A percentile compares a stretch with the other conserved stretches of the same genome.
Evolutionary conservation across 2,797 vertebrate genomes (phyloP).

Genomic region (Macropus fuliginosus): DNA sequence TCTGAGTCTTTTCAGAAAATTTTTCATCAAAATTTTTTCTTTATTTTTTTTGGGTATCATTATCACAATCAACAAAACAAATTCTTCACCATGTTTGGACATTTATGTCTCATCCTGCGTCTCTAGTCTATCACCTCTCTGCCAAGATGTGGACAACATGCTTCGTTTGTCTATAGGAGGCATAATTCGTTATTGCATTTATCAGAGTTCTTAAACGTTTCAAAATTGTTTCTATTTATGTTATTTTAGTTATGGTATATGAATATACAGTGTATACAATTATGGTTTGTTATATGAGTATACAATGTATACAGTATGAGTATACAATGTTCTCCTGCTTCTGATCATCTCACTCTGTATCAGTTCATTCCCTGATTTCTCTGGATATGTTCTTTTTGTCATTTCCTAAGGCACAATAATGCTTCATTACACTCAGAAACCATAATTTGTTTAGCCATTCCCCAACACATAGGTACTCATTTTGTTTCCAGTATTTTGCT

Average conservation of each 20-base stretch:
- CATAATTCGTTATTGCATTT: background rate
- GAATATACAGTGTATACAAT: no score
- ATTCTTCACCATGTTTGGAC: background rate
- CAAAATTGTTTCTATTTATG: background rate
- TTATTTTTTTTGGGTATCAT: background rate
- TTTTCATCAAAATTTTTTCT: background rate
- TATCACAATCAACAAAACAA: background rate
- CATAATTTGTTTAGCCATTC: background rate
- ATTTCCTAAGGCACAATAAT: background rate
- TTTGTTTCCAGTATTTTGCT: background rate
- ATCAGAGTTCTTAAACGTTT: background rate
- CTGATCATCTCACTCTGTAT: background rate
- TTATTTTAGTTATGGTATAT: background rate
- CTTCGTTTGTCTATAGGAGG: background rate
- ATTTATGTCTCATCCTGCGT: background rate
- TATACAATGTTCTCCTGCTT: background rate
- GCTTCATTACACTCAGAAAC: background rate
- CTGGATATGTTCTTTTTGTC: background rate
- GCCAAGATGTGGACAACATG: background rate
- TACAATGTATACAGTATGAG: no score
- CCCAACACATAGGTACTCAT: background rate
- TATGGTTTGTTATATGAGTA: no score
- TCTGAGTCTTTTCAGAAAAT: background rate
- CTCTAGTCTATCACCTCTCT: background rate
- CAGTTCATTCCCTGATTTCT: background rate